Base-by-base conservation (phyloP, 2,888 invertebrate genomes). In the Phymatocera aterrima region DNA sequence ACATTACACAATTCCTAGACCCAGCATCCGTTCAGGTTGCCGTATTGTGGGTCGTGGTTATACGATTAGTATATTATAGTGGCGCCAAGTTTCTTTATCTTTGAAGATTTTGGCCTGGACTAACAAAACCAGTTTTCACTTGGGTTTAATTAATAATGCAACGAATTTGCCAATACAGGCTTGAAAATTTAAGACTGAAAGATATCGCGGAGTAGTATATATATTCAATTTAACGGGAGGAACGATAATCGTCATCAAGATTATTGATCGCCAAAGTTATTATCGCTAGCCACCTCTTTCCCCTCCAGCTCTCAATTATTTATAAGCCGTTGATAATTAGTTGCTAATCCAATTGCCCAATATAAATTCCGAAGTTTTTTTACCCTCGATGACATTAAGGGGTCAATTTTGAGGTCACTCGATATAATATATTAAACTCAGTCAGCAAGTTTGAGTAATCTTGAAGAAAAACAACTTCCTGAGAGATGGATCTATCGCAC, bases 1-100 rank as follows among this genome's bases (percentile, higher is more conserved):
- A n/a, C n/a, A 57, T 75, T 75, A 57, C 75, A 60, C 75, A 75
- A 75, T 75, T 75, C 60, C 75, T 60, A 75, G 60, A 57, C 75
- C 40, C 54, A 57, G 60, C 34, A 57, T 60, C 60, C 57, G 75
- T 60, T 18, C 60, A 28, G 24, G 60, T 75, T 40, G 34, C n/a
- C n/a, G 51, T 72, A 72, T 72, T 72, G 51, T 51, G 48, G 51
- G 72, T 72, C 57, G 75, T 18, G n/a, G n/a, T n/a, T n/a, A n/a
- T n/a, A n/a, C n/a, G n/a, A n/a, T n/a, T n/a, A n/a, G n/a, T n/a
- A n/a, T n/a, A n/a, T 12, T 65, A 21, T 57, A 37, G 57, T 24
- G 75, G 54, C 75, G 75, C 57, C 75, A 60, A 72, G 72, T 72
- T 72, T 72, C 48, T 34, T 72, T 10, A 10, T n/a, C 18, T 10